Evolutionary conservation across 2,797 vertebrate genomes (phyloP).

Genomic region (Oryzias dopingdopingensis): DNA sequence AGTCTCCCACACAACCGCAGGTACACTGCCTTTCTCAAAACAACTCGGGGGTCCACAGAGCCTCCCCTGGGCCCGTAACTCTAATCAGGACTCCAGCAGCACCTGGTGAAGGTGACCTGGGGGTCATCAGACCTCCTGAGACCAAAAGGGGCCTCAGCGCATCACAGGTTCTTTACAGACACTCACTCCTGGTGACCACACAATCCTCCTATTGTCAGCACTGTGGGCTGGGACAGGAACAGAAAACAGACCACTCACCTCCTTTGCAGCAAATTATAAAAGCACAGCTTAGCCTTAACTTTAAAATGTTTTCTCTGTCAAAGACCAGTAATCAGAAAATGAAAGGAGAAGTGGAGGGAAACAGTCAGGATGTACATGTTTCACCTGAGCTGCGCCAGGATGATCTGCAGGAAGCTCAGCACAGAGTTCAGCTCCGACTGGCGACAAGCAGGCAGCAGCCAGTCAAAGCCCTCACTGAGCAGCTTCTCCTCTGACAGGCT

Average conservation of each 20-base stretch:
- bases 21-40: constrained; percentile 36
- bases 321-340: constrained; percentile 12
- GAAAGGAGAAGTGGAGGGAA: constrained; percentile 1
- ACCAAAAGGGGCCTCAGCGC: constrained; percentile 43
- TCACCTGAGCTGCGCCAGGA: constrained; percentile 90
- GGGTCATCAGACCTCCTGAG: constrained; percentile 57
- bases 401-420: constrained; percentile 85
- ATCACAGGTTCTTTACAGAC: constrained; percentile 52
- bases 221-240: constrained; percentile 32
- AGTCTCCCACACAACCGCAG: constrained; percentile 37
- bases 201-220: constrained; percentile 64
- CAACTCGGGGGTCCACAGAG: constrained; percentile 42
- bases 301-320: constrained; percentile 32
- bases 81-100: constrained; percentile 65
- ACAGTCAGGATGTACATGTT: constrained; percentile 51
- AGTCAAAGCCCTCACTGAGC: constrained; percentile 89
- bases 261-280: constrained; percentile 33
- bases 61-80: constrained; percentile 65
- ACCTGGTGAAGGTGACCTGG: constrained; percentile 66
- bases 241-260: constrained; percentile 26
- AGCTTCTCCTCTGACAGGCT: constrained; percentile 91
- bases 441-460: constrained; percentile 90
- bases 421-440: constrained; percentile 85
- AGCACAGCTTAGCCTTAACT: constrained; percentile 22
- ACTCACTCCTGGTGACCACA: constrained; percentile 41